Conservation (phyloP, 2,797 vertebrate species). For the Lagorchestes hirsutus region DNA sequence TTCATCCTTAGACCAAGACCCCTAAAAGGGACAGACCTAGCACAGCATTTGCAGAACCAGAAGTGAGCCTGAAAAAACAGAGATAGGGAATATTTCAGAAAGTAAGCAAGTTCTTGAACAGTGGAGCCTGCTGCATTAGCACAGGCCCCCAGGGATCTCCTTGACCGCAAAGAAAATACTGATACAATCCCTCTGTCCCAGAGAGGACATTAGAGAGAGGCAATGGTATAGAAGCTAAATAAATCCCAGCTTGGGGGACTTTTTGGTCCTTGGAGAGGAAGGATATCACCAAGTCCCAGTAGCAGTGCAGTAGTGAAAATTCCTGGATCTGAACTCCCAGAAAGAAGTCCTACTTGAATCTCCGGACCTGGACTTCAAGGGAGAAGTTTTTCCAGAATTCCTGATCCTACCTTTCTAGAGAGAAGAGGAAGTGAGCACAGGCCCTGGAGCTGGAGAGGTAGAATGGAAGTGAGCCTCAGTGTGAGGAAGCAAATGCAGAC, state of each 20-base stretch:
- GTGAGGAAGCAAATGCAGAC: not conserved
- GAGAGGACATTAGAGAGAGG: not conserved
- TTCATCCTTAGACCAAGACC: not conserved
- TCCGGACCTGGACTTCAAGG: not conserved
- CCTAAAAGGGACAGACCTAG: not conserved
- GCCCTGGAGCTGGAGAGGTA: not conserved
- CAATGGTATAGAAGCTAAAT: not conserved
- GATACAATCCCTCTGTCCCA: not conserved
- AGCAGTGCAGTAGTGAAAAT: not conserved
- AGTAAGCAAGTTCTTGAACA: not conserved
- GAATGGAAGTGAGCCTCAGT: not conserved
- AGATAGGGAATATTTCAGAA: not conserved
- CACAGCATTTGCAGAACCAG: not conserved
- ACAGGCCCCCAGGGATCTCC: not conserved
- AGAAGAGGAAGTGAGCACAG: not conserved
- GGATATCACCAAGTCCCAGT: not conserved
- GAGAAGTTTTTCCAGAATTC: not conserved
- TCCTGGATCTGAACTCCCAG: not conserved
- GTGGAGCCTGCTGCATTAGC: not conserved
- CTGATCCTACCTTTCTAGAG: not conserved
- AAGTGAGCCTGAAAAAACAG: not conserved
- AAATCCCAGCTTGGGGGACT: not conserved
- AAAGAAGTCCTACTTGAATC: not conserved
- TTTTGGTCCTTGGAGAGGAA: not conserved
- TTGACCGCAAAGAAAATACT: not conserved